These are phyloP conservation scores for Eurois occulta DNA, from an alignment of 2,888 invertebrate genomes.

Conservation along the genomic window DNA sequence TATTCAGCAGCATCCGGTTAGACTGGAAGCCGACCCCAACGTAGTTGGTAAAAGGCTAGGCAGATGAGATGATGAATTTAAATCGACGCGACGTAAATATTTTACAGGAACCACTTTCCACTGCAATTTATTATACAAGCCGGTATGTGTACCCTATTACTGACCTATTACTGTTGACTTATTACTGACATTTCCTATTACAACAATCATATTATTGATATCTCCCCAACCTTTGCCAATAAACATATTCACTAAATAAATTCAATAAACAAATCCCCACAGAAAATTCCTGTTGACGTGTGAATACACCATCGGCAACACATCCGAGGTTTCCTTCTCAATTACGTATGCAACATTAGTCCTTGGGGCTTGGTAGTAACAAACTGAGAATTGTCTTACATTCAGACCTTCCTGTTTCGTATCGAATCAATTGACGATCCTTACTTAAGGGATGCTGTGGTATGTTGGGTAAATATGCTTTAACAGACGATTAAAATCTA, in stretches of 20 bases:
- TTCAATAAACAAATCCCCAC: too few relatives aligned
- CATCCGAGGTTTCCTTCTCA: slow-evolving; percentile 20
- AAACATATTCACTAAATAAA: too few relatives aligned
- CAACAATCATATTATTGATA: not conserved
- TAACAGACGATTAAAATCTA: too few relatives aligned
- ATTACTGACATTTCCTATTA: not conserved
- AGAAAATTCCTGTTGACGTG: slow-evolving; percentile 2
- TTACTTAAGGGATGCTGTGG: slow-evolving; percentile 48
- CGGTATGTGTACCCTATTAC: too few relatives aligned
- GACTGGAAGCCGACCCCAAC: too few relatives aligned
- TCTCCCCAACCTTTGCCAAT: not conserved
- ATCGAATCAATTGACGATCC: slow-evolving; percentile 69
- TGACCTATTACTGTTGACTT: not conserved
- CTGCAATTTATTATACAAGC: too few relatives aligned
- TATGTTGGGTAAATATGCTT: not conserved
- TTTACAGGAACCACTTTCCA: too few relatives aligned
- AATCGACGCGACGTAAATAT: too few relatives aligned
- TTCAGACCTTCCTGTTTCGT: slow-evolving; percentile 66
- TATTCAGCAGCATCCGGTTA: too few relatives aligned
- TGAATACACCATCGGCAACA: slow-evolving; percentile 22
- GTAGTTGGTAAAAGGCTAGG: too few relatives aligned
- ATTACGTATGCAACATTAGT: slow-evolving; percentile 68
- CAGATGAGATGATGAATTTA: too few relatives aligned
- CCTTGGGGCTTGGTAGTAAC: slow-evolving; percentile 51
- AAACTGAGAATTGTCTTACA: slow-evolving; percentile 65